Base-by-base conservation (phyloP, 2,888 invertebrate species). In the Muschampia plurimacula region DNA sequence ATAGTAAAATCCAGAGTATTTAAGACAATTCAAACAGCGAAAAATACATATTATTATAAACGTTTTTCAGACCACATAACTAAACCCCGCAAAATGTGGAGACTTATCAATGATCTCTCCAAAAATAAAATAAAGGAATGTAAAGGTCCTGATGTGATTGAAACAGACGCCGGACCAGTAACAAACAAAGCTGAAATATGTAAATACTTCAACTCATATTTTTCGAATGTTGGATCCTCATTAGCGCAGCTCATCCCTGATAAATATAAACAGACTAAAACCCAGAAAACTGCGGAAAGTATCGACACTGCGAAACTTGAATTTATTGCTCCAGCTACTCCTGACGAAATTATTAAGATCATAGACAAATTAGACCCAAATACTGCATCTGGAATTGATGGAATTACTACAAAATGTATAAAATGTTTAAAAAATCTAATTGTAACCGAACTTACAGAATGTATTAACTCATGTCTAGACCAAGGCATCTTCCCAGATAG, bases 401-500 rank as follows among this genome's bases (percentile, higher is more conserved):
- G 57, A 3, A 57, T 57, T 57, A 57, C n/a, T 28, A 28, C 57
- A 22, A 57, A 57, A 28, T 57, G 57, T 28, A 28, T 57, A 22
- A 57, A 57, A 10, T 28, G 10, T 57, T 13, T 57, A 28, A 57
- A 57, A 57, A 28, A 57, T 7, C n/a, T 57, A 28, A 57, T 57
- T 57, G 57, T 28, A 12, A 7, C 22, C 6, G 57, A 57, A 28
- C 22, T 57, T 9, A 28, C 57, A 10, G 2, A 3, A 9, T 57
- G 57, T 57, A 57, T 57, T 12, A 57, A 57, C 57, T 13, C 12
- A 22, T 55, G 55, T 55, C 55, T 55, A 22, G 22, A 15, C 2
- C 22, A 55, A 22, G 55, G 55, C 22, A 55, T 55, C 13, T 55
- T 55, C 8, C 75, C 78, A 0, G 73, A 79, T 32, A 57, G 44